Conservation (phyloP, 2,113 vertebrate species). For the Hemiscyllium ocellatum region DNA sequence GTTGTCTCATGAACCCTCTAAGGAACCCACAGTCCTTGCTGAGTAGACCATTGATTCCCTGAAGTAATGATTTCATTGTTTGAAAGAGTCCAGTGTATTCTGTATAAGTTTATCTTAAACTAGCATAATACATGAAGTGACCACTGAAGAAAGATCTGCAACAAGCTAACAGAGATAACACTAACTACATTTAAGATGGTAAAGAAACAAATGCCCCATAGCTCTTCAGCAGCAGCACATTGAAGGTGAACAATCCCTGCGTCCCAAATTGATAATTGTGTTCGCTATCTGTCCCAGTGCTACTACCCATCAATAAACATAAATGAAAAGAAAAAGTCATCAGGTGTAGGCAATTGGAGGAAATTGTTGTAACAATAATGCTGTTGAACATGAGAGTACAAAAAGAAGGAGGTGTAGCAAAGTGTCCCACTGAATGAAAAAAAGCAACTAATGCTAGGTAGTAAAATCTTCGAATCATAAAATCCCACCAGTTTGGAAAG, state of each 20-base stretch:
- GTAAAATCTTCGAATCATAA: no score
- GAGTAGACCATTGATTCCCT: neutral
- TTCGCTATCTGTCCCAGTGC: neutral
- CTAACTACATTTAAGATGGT: neutral
- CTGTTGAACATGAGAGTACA: neutral
- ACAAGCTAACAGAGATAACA: neutral
- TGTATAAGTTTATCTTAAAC: neutral
- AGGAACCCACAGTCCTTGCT: neutral
- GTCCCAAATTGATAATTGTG: no score
- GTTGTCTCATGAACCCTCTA: neutral
- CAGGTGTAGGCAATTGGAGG: neutral
- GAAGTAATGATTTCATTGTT: neutral
- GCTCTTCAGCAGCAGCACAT: neutral
- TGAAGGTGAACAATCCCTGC: neutral
- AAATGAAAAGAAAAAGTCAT: neutral
- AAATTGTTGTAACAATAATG: neutral
- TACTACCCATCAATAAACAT: neutral
- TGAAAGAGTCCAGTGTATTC: neutral
- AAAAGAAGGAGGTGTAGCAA: neutral
- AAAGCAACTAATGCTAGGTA: no score
- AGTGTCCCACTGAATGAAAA: neutral
- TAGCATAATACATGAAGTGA: neutral
- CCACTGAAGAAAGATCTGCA: neutral
- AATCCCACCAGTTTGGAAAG: no score
- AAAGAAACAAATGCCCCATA: neutral